Evolutionary conservation across 2,797 vertebrate species (phyloP), one percentile per base, ranked within the genome.

Genomic region (Hapalemur alaotrensis): DNA sequence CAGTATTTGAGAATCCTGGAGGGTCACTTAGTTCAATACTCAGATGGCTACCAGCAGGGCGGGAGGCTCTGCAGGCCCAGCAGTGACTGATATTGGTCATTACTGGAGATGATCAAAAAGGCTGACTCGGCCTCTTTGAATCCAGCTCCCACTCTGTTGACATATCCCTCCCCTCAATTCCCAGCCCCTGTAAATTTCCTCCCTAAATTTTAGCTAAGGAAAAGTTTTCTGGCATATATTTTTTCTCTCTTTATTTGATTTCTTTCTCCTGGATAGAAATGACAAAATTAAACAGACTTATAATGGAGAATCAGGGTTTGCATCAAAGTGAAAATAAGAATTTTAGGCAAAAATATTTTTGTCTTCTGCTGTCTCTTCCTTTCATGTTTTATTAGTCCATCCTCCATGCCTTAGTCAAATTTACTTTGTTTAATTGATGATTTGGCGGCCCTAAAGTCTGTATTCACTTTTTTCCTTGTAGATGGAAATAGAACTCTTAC

Each of bases 1-100:
- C 32, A 92, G 92, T 48, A 82, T 92, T 83, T 88, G 95, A 93
- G 84, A 96, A 86, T 84, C 89, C 83, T 50, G 84, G 78, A 88
- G 54, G 95, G 96, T 95, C 95, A 80, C 83, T 93, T 73, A 97
- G 94, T 97, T 97, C 96, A 96, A 25, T 81, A 67, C 92, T 97
- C 94, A 83, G 90, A 88, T 83, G 96, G 91, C 50, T 91, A 93
- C 54, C 86, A 95, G 89, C 85, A 96, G 93, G 92, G n/a, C 52
- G 73, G 59, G 76, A 95, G 61, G 63, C 38, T 95, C 67, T 65
- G 92, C 84, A 89, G 92, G 63, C 38, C 73, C 95, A 91, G 52
- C 28, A 46, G 8, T 95, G 82, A 96, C 80, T 93, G 96, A 95
- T 96, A 72, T 18, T 92, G 75, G 61, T 92, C 84, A 78, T 97